Conservation (phyloP, 2,113 vertebrate species). For the Scolopax mira region DNA sequence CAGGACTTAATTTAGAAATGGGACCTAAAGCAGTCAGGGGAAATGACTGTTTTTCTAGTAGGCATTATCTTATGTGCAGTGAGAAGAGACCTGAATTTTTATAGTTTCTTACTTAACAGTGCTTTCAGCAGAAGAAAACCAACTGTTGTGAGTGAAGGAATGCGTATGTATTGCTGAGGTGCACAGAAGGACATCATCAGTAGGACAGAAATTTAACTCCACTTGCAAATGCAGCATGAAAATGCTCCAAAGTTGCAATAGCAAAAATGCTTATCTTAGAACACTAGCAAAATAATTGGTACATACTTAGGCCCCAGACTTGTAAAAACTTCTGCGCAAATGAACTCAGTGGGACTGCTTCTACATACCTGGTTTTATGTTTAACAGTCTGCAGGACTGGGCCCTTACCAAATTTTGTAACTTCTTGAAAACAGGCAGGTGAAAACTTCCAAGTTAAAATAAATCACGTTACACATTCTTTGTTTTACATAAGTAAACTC, state of each 20-base stretch:
- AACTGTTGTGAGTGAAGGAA: neutral
- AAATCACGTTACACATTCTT: neutral
- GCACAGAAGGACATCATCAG: neutral
- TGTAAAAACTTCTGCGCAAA: neutral
- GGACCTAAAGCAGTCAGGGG: neutral
- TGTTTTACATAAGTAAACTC: neutral
- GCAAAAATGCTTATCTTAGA: neutral
- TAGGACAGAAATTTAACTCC: neutral
- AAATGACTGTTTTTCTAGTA: neutral
- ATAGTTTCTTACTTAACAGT: neutral
- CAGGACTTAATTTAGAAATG: neutral
- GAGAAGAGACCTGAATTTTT: neutral
- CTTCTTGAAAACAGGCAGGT: neutral
- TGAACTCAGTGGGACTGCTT: rapidly evolving
- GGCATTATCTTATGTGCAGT: neutral
- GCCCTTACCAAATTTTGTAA: neutral
- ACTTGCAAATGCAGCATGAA: neutral
- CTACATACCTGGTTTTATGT: neutral
- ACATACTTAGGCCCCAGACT: neutral
- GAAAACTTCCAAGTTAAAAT: neutral
- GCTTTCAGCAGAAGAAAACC: neutral
- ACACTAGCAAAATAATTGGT: neutral
- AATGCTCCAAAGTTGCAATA: neutral
- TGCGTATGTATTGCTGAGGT: neutral
- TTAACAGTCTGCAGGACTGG: neutral